These are phyloP conservation scores for Zygogramma bicolorata DNA, from an alignment of 2,888 invertebrate species.

Conservation along the genomic window DNA sequence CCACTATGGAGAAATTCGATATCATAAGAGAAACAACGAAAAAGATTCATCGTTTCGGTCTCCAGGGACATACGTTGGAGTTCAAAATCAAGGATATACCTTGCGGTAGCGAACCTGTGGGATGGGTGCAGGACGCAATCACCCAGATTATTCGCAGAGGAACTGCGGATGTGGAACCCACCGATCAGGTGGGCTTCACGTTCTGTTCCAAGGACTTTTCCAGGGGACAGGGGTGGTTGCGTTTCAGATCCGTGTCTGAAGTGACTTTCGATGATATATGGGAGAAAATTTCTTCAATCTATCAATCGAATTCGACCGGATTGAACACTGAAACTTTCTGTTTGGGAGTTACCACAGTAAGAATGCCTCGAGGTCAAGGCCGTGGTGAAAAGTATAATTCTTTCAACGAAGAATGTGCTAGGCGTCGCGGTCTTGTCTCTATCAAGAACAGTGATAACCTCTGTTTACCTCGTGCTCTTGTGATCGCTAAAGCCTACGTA, in stretches of 20 bases:
- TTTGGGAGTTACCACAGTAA: conserved; percentile 24
- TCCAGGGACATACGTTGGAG: too few relatives aligned
- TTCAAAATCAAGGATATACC: too few relatives aligned
- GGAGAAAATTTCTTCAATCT: neutral
- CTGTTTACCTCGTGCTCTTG: conserved; percentile 39
- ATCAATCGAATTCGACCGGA: conserved; percentile 22
- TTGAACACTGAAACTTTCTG: conserved; percentile 43
- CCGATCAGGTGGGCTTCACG: neutral
- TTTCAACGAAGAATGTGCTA: conserved; percentile 35
- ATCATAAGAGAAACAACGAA: too few relatives aligned
- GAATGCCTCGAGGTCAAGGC: conserved; percentile 17
- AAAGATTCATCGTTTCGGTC: too few relatives aligned
- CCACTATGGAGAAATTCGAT: too few relatives aligned
- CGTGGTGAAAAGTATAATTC: conserved; percentile 6
- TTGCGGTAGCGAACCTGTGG: neutral
- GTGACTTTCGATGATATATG: neutral
- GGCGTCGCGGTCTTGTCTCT: too few relatives aligned
- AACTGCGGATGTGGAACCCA: neutral
- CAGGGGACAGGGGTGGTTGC: conserved; percentile 59
- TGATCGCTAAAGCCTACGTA: conserved; percentile 30
- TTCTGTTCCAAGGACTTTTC: conserved; percentile 10
- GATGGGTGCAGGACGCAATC: neutral
- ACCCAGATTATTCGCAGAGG: neutral
- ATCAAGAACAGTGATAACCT: conserved; percentile 45
- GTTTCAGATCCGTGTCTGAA: too few relatives aligned